phyloP scores from a whole-genome alignment of 1,140 invertebrate genomes.

The Copidosoma floridanum region DNA sequence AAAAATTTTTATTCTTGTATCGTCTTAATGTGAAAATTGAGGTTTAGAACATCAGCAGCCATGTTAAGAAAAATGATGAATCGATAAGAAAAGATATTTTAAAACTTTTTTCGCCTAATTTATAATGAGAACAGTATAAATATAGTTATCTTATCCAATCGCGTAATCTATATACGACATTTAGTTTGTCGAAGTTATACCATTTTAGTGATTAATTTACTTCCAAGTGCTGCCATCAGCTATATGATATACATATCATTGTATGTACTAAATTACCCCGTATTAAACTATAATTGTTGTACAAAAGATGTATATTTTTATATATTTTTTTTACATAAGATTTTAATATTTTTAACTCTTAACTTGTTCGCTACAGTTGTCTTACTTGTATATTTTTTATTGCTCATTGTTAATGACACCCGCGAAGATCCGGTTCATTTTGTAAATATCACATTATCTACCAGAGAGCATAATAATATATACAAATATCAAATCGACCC shows the following conservation, averaged over 20 bases:
- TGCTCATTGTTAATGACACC: neutral
- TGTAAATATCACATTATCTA: constrained; percentile 21
- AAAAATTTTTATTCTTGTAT: no score
- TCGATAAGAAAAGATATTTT: no score
- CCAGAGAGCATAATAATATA: no score
- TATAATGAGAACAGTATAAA: no score
- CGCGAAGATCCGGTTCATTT: neutral
- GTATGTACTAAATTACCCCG: constrained; percentile 7
- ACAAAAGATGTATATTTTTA: constrained; percentile 28
- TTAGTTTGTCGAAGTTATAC: no score
- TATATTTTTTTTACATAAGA: constrained; percentile 20
- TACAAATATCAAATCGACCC: no score
- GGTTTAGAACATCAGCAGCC: no score
- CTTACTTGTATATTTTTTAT: neutral
- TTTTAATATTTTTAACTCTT: constrained; percentile 13
- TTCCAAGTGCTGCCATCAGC: neutral
- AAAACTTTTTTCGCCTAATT: no score
- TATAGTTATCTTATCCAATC: no score
- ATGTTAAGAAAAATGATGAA: no score
- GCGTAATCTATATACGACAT: no score
- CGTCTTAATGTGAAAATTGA: no score
- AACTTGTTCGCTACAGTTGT: constrained; percentile 8
- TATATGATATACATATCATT: constrained; percentile 19
- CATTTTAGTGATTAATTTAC: constrained; percentile 4
- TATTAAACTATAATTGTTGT: constrained; percentile 15